These are phyloP conservation scores for Brenthis daphne DNA, from an alignment of 2,888 invertebrate genomes.

Conservation along the genomic window DNA sequence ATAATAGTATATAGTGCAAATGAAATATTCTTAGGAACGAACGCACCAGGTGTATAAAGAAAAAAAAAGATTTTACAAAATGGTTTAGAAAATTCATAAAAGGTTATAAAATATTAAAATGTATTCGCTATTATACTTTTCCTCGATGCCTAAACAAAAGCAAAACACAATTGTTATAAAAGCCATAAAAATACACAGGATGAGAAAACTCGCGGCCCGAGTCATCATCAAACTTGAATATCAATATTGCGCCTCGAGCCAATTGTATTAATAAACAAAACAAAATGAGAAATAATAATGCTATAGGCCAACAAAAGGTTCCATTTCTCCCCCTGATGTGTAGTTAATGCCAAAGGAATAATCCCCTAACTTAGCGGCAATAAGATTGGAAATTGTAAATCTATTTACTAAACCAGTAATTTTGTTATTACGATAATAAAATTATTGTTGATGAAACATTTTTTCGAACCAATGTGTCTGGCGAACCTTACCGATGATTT, in stretches of 20 bases:
- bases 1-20: too few species aligned
- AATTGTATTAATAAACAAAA: slow-evolving; percentile 83
- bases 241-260: slow-evolving; percentile 82
- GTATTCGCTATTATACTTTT: slow-evolving; percentile 47
- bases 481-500: slow-evolving; percentile 78
- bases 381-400: slow-evolving; percentile 72
- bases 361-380: slow-evolving; percentile 59
- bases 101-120: slow-evolving; percentile 40
- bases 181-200: slow-evolving; percentile 74
- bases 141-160: slow-evolving; percentile 58
- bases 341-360: slow-evolving; percentile 63
- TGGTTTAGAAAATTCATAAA: not conserved
- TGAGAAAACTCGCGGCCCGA: slow-evolving; percentile 71
- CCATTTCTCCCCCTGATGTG: slow-evolving; percentile 80
- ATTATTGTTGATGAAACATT: slow-evolving; percentile 82
- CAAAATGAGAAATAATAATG: slow-evolving; percentile 83
- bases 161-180: slow-evolving; percentile 69
- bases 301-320: slow-evolving; percentile 82
- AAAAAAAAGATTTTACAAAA: not conserved
- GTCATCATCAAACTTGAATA: slow-evolving; percentile 82
- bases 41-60: too few species aligned
- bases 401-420: slow-evolving; percentile 72
- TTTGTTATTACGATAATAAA: slow-evolving; percentile 82
- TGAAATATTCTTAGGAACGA: too few species aligned
- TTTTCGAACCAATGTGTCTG: slow-evolving; percentile 79